These are phyloP conservation scores for Pseudomyrmex dendroicus DNA, from an alignment of 1,140 invertebrate species.

Conservation along the genomic window DNA sequence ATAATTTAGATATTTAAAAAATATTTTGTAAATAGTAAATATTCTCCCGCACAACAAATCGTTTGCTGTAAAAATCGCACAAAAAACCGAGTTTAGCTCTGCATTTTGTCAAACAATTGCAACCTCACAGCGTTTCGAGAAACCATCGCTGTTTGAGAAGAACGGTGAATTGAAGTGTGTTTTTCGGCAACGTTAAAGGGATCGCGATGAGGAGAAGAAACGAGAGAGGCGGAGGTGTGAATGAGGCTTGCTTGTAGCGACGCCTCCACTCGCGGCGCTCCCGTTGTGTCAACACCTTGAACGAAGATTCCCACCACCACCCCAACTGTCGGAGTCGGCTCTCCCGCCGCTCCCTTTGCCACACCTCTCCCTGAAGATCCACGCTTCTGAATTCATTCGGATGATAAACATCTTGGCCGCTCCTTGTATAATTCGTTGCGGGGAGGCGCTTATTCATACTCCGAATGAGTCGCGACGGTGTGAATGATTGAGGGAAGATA, in stretches of 20 bases:
- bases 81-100: neutral
- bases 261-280: slow-evolving; percentile 74
- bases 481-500: slow-evolving; percentile 64
- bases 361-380: slow-evolving; percentile 47
- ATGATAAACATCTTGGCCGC: slow-evolving; percentile 79
- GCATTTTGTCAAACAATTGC: neutral
- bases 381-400: slow-evolving; percentile 75
- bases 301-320: slow-evolving; percentile 71
- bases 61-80: no score
- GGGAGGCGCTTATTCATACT: slow-evolving; percentile 72
- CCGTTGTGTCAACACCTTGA: slow-evolving; percentile 78
- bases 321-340: slow-evolving; percentile 49
- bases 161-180: slow-evolving; percentile 6
- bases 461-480: slow-evolving; percentile 67
- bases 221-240: slow-evolving; percentile 80
- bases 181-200: slow-evolving; percentile 42
- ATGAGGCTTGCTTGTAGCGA: slow-evolving; percentile 75
- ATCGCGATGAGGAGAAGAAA: slow-evolving; percentile 62
- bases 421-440: slow-evolving; percentile 75
- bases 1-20: neutral
- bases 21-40: no score
- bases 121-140: neutral
- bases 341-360: slow-evolving; percentile 32
- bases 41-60: neutral
- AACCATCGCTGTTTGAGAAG: slow-evolving; percentile 9